Evolutionary conservation across 1,140 invertebrate genomes (phyloP).

Genomic region (Caerostris extrusa): DNA sequence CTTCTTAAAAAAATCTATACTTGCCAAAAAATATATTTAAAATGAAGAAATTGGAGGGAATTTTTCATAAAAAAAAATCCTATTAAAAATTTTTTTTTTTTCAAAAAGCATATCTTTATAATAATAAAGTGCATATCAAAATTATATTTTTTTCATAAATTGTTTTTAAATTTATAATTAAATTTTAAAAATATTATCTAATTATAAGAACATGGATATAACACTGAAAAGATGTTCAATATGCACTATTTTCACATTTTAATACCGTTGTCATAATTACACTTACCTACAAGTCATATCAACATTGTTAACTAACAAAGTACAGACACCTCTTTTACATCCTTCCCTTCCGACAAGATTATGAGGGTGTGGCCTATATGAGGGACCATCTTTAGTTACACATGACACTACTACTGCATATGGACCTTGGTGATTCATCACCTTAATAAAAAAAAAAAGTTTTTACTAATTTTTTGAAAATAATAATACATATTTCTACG

Average conservation of each 20-base stretch:
- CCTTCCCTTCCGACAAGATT: conserved; percentile 96
- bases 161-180: no score
- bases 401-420: conserved; percentile 96
- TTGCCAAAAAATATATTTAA: background rate
- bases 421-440: conserved; percentile 90
- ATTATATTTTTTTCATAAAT: no score
- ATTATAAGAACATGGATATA: no score
- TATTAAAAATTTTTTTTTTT: background rate
- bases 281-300: conserved; percentile 77
- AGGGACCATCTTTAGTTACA: conserved; percentile 92
- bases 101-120: no score
- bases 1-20: background rate
- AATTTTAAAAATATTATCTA: no score
- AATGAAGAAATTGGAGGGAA: background rate
- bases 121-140: no score
- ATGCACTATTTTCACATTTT: no score
- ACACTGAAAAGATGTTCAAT: no score
- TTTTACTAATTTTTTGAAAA: background rate
- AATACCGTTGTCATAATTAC: background rate
- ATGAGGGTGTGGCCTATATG: conserved; percentile 95
- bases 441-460: conserved; percentile 83
- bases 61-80: background rate
- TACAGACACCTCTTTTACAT: conserved; percentile 96
- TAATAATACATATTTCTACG: no score
- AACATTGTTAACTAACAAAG: conserved; percentile 88